Base-by-base conservation (phyloP, 2,797 vertebrate genomes). In the Tapera naevia region DNA sequence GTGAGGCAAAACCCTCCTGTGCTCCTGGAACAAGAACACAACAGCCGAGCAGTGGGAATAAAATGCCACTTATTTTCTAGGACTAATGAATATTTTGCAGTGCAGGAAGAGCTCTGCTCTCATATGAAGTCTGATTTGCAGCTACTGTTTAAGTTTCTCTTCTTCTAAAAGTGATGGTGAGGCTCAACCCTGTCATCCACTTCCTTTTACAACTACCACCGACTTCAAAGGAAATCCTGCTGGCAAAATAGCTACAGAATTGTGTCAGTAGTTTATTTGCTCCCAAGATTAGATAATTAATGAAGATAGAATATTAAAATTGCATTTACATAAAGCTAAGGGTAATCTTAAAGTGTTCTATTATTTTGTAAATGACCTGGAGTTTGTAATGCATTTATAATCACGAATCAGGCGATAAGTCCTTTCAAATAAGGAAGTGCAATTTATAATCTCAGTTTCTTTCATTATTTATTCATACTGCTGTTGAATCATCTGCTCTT, bases 181-280 rank as follows among this genome's bases (percentile, higher is more conserved):
- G 88, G 45, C 93, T 91, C 78, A 8, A 13, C 24, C 88, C 92
- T 90, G 93, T 79, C 94, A 93, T 5, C 71, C 64, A 3, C 76
- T 79, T 86, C 86, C 94, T 87, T 87, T 64, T 30, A 61, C 89
- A 93, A n/a, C 19, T 6, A 1, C 62, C 32, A 3, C 57, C 3
- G 7, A 89, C 92, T 96, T 95, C 94, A 96, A 96, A 96, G 96
- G 94, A 56, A 92, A 88, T 86, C 95, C 96, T 88, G 91, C 92
- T 16, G 92, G 95, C 95, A 87, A 94, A 93, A 85, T 25, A 82
- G 91, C 94, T 87, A 12, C 82, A 27, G 95, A 95, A 92, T 83
- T 27, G 92, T 96, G 96, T 94, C 95, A 95, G 91, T 67, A 58
- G 94, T 91, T 95, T 95, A 56, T 93, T 89, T 93, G 86, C 92